These are phyloP conservation scores for Caenorhabditis sp. DNA, from an alignment of 2,888 invertebrate species.

Conservation along the genomic window DNA sequence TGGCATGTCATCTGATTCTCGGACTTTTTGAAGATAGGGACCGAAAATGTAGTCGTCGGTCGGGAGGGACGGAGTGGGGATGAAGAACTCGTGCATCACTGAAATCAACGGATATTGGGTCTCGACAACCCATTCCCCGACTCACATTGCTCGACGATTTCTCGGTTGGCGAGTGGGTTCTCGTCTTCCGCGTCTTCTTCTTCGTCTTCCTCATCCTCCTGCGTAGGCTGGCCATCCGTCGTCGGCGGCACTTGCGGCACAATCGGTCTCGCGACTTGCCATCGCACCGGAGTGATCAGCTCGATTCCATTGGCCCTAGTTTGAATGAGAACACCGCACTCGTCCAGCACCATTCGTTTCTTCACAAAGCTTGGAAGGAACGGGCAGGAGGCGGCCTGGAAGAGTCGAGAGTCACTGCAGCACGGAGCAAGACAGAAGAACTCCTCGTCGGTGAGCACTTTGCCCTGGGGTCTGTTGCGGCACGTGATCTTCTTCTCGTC, in stretches of 20 bases:
- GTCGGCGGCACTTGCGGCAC: not conserved
- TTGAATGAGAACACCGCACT: constrained; percentile 15
- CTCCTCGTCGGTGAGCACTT: constrained; percentile 32
- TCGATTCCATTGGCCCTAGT: constrained; percentile 24
- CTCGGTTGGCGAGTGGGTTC: constrained; percentile 8
- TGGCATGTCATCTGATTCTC: constrained; percentile 12
- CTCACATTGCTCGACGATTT: constrained; percentile 29
- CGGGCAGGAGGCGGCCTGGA: constrained; percentile 30
- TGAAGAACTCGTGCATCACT: constrained; percentile 44
- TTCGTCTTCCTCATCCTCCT: constrained; percentile 1
- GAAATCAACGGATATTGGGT: constrained; percentile 7
- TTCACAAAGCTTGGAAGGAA: constrained; percentile 34
- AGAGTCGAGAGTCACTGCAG: constrained; percentile 31
- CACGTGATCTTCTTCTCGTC: constrained; percentile 37
- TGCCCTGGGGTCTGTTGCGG: constrained; percentile 22
- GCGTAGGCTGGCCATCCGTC: too few species aligned
- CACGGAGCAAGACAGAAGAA: constrained; percentile 47
- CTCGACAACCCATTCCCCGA: not conserved
- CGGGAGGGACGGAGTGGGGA: constrained; percentile 19
- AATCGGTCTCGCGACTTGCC: constrained; percentile 11
- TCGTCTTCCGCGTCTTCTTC: constrained; percentile 15
- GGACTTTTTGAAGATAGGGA: constrained; percentile 21
- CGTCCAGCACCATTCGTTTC: constrained; percentile 15
- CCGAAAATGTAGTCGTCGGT: constrained; percentile 31
- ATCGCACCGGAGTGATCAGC: constrained; percentile 32